Percentiles rank a stretch among this genome's conserved stretches.
Conservation (phyloP, 2,888 invertebrate species). For the Sthenelais limicola region DNA sequence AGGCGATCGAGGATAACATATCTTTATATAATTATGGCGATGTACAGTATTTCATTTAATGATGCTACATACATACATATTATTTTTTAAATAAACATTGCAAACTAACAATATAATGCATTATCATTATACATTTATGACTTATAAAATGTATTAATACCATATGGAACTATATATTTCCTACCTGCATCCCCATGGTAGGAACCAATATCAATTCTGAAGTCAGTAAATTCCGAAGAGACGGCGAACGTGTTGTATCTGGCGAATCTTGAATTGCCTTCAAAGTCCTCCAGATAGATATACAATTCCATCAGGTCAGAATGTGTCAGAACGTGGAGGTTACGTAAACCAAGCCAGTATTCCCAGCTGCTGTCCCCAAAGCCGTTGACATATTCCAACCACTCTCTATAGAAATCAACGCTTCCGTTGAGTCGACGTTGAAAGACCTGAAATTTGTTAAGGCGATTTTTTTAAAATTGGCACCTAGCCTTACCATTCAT, state of each 20-base stretch:
- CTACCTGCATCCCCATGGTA: conserved; percentile 30
- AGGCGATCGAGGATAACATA: too few relatives aligned
- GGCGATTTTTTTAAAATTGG: neutral
- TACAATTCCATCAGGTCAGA: neutral
- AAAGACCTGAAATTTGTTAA: conserved; percentile 9
- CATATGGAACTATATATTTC: neutral
- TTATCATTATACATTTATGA: too few relatives aligned
- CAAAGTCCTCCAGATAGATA: conserved; percentile 6
- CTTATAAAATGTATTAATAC: too few relatives aligned
- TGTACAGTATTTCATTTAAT: too few relatives aligned
- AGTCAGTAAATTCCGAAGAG: conserved; percentile 17
- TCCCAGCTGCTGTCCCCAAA: neutral
- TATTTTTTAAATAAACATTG: too few relatives aligned
- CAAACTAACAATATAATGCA: too few relatives aligned
- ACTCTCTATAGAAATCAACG: conserved; percentile 13
- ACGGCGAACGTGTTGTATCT: conserved; percentile 14
- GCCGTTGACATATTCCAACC: conserved; percentile 19
- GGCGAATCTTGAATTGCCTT: neutral
- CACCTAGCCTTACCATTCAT: too few relatives aligned
- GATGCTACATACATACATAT: too few relatives aligned
- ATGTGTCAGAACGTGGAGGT: conserved; percentile 11
- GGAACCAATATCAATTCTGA: conserved; percentile 16
- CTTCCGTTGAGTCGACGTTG: conserved; percentile 4
- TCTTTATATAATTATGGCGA: too few relatives aligned
- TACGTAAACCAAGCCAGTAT: conserved; percentile 7